Conservation (phyloP, 2,797 vertebrate species). For the Poliocrania exsul region DNA sequence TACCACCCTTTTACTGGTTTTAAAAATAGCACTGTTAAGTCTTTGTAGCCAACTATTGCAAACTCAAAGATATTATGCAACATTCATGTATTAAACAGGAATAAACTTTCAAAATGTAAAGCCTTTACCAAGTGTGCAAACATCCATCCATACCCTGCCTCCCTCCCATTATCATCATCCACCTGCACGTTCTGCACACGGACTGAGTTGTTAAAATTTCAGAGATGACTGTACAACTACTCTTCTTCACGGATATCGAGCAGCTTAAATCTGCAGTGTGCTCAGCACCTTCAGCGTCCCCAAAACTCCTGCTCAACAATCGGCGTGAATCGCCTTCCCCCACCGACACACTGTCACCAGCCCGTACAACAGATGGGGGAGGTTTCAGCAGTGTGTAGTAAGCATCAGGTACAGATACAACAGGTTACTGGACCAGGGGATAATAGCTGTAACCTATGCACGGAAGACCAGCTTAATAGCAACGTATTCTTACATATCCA, state of each 20-base stretch:
- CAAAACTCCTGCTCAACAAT: background rate
- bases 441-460: background rate
- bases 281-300: background rate
- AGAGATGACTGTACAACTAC: background rate
- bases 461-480: background rate
- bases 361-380: background rate
- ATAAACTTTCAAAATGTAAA: background rate
- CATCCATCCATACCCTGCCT: background rate
- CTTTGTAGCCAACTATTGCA: background rate
- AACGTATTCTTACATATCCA: accelerated
- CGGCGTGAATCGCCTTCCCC: background rate
- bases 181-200: background rate
- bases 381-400: background rate
- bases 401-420: slow-evolving; percentile 9
- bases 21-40: background rate
- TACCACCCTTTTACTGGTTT: background rate
- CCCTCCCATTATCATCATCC: background rate
- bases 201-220: background rate
- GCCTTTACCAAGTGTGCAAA: background rate
- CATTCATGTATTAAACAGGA: background rate
- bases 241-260: background rate
- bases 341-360: background rate
- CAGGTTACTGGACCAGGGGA: background rate
- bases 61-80: slow-evolving; percentile 7
- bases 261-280: background rate